These are phyloP conservation scores for Pica pica DNA, from an alignment of 2,113 vertebrate genomes.

Conservation along the genomic window DNA sequence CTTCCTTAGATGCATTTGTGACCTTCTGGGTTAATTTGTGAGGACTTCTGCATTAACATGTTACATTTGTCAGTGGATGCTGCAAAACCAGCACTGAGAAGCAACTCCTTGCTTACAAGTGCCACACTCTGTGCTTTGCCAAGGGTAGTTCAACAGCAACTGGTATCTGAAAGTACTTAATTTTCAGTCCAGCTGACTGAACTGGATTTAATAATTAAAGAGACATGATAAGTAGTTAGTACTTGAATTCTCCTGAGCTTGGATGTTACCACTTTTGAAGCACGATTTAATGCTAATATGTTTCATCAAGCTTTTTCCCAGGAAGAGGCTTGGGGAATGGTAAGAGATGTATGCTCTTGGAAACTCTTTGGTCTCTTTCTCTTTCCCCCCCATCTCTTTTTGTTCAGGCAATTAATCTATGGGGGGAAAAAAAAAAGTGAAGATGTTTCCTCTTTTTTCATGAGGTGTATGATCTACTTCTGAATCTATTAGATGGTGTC, in stretches of 20 bases:
- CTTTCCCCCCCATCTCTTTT: not conserved
- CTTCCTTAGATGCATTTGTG: slow-evolving; percentile 11
- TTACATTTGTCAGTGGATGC: not conserved
- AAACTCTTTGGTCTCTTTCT: not conserved
- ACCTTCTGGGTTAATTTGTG: slow-evolving; percentile 7
- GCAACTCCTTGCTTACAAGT: not conserved
- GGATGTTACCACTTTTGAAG: slow-evolving; percentile 23
- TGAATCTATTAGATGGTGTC: not conserved
- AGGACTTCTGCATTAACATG: not conserved
- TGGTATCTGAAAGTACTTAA: not conserved
- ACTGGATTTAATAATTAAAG: slow-evolving; percentile 39
- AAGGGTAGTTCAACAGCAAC: not conserved
- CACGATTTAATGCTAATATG: slow-evolving; percentile 1
- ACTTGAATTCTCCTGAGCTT: not conserved
- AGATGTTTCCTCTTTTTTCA: not conserved
- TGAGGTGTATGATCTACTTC: not conserved
- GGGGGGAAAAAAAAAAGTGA: not conserved
- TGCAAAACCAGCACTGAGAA: not conserved
- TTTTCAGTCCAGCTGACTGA: slow-evolving; percentile 4
- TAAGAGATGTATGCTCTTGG: not conserved
- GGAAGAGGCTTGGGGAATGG: not conserved
- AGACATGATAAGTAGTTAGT: not conserved
- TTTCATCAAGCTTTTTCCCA: slow-evolving; percentile 2
- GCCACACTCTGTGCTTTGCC: not conserved
- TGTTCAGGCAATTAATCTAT: not conserved